A percentile compares a stretch with the other conserved stretches of the same genome.
phyloP scores from a whole-genome alignment of 2,888 invertebrate species.

The Drepanosiphum platanoidis region DNA sequence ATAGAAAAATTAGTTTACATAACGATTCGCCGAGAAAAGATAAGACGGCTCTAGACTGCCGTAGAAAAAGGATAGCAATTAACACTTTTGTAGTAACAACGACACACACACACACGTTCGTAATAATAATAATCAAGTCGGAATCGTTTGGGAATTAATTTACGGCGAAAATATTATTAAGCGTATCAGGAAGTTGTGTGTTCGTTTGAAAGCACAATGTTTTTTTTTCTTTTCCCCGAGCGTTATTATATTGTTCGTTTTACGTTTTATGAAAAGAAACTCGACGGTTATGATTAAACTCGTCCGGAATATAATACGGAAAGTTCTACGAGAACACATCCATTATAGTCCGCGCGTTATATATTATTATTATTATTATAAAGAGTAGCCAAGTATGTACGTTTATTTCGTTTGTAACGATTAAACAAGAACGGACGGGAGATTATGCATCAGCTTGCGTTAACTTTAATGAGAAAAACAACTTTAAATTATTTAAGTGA shows the following conservation, averaged over 20 bases:
- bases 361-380: too few relatives aligned
- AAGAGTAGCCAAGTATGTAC: constrained; percentile 29
- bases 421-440: constrained; percentile 42
- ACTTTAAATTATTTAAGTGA: constrained; percentile 44
- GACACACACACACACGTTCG: too few relatives aligned
- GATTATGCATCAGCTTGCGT: constrained; percentile 51
- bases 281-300: constrained; percentile 52
- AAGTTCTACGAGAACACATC: constrained; percentile 40
- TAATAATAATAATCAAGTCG: not conserved
- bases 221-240: too few relatives aligned
- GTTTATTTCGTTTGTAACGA: constrained; percentile 50
- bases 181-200: not conserved
- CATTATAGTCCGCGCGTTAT: constrained; percentile 32
- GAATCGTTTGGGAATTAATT: not conserved
- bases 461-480: constrained; percentile 50
- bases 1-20: not conserved
- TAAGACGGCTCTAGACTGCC: not conserved
- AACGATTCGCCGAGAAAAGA: not conserved
- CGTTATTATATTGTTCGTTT: constrained; percentile 1
- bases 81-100: too few relatives aligned
- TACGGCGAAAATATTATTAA: not conserved
- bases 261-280: constrained; percentile 35
- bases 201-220: not conserved
- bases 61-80: not conserved
- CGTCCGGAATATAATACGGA: constrained; percentile 28